Evolutionary conservation across 35 echinoderm and acorn worm genomes (phyloP), one percentile per base, ranked within the genome.

Genomic region (Ophiothrix spiculata): DNA sequence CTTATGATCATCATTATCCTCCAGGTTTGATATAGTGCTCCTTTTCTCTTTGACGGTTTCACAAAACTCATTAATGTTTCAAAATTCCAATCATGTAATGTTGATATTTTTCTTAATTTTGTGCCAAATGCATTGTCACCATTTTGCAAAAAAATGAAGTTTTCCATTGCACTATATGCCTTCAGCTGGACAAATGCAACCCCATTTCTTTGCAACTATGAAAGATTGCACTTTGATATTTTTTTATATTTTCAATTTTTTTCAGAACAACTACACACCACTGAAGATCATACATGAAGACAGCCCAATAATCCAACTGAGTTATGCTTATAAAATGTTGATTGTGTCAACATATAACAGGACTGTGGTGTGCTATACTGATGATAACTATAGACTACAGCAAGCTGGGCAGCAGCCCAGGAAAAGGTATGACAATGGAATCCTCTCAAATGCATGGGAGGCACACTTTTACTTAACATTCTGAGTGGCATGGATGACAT

Each of bases 341-440:
- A 84, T 94, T 0, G 80, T 99, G 15, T 99, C 96, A 36, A 94
- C 96, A 0, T 80, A 31, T 15, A 46, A 63, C 23, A 87, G 96
- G 36, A 90, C 96, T 19, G 83, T 99, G 1, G 33, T 99, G n/a
- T 99, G 92, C 60, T 81, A 94, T 38, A 91, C 96, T 0, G 90
- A 87, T 83, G 96, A 99, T 39, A 86, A 94, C 36, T 90, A 92
- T 36, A 91, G 80, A 75, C 77, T 91, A 33, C 77, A 91, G 33
- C 96, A 99, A 83, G 89, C 94, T 45, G 96, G 96, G n/a, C 91
- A 94, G 42, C 81, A 92, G 56, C 33, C 91, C 33, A 99, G 96
- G 85, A 99, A 99, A 89, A 84, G 75, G 96, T 99, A 56, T 86
- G 93, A 77, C 4, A 39, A 25, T n/a, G n/a, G n/a, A n/a, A n/a